Percentiles rank a stretch among this genome's conserved stretches.
These are phyloP conservation scores for Nomada goodeniana DNA, from an alignment of 2,888 invertebrate species.

Conservation along the genomic window DNA sequence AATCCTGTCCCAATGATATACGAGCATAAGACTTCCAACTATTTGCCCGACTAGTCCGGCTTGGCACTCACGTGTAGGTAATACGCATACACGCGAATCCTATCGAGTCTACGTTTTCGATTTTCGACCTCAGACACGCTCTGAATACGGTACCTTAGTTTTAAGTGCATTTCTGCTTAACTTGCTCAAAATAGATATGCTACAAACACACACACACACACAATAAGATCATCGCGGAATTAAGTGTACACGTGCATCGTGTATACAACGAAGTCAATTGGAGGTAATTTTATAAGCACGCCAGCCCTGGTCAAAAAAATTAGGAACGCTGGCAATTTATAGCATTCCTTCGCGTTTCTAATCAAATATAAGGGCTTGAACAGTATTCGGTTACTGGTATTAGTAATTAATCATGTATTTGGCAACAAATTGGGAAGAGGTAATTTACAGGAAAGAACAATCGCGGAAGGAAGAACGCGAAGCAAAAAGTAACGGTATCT, in stretches of 20 bases:
- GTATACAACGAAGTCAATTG: no score
- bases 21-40: constrained; percentile 71
- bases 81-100: constrained; percentile 26
- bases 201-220: no score
- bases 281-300: no score
- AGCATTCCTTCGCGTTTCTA: no score
- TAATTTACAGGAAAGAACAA: background rate
- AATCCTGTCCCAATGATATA: constrained; percentile 74
- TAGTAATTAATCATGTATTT: no score
- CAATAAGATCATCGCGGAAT: no score
- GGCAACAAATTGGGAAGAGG: no score
- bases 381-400: no score
- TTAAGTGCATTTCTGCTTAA: background rate
- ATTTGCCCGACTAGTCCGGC: constrained; percentile 74
- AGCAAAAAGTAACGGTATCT: constrained; percentile 17
- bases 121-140: constrained; percentile 7
- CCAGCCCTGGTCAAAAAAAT: no score
- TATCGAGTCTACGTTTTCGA: constrained; percentile 32
- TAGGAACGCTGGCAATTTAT: no score
- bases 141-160: constrained; percentile 9
- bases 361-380: no score
- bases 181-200: background rate
- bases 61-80: constrained; percentile 51
- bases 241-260: no score
- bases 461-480: background rate